Conservation (phyloP, 2,888 invertebrate genomes). For the Scaptodrosophila latifasciaeformis region DNA sequence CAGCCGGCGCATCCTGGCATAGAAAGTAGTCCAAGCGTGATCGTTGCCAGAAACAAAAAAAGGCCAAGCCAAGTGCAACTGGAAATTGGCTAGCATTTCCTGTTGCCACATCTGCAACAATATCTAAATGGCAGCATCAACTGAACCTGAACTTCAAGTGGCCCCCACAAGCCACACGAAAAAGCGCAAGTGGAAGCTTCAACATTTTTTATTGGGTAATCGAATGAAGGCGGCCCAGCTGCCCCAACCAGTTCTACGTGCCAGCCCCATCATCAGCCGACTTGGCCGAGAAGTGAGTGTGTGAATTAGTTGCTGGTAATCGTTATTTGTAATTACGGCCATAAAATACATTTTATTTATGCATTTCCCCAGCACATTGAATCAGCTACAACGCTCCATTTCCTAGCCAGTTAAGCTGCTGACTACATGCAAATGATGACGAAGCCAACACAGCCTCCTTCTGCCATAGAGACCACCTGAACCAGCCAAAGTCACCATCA, state of each 20-base stretch:
- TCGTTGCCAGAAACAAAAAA: no score
- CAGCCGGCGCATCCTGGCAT: slow-evolving; percentile 43
- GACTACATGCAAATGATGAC: slow-evolving; percentile 57
- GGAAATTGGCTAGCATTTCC: slow-evolving; percentile 48
- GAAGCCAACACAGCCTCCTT: slow-evolving; percentile 11
- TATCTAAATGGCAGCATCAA: slow-evolving; percentile 19
- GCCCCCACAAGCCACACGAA: slow-evolving; percentile 12
- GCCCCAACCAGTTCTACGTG: slow-evolving; percentile 17
- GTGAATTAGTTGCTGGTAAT: slow-evolving; percentile 22
- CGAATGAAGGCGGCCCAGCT: slow-evolving; percentile 10
- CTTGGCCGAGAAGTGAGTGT: slow-evolving; percentile 11
- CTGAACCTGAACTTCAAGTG: slow-evolving; percentile 72
- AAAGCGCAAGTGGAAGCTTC: slow-evolving; percentile 36
- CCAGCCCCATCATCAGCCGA: neutral
- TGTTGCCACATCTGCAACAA: slow-evolving; percentile 28
- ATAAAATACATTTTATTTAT: slow-evolving; percentile 65
- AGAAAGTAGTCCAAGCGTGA: slow-evolving; percentile 65
- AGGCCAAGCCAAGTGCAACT: slow-evolving; percentile 32
- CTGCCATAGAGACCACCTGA: no score
- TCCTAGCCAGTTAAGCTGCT: slow-evolving; percentile 35
- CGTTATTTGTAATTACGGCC: slow-evolving; percentile 42
- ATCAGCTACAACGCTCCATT: slow-evolving; percentile 49
- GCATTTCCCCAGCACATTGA: slow-evolving; percentile 28
- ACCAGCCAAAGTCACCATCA: no score
- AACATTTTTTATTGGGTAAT: slow-evolving; percentile 5